These are phyloP conservation scores for Uropsilus gracilis DNA, from an alignment of 2,113 vertebrate genomes.

Conservation along the genomic window DNA sequence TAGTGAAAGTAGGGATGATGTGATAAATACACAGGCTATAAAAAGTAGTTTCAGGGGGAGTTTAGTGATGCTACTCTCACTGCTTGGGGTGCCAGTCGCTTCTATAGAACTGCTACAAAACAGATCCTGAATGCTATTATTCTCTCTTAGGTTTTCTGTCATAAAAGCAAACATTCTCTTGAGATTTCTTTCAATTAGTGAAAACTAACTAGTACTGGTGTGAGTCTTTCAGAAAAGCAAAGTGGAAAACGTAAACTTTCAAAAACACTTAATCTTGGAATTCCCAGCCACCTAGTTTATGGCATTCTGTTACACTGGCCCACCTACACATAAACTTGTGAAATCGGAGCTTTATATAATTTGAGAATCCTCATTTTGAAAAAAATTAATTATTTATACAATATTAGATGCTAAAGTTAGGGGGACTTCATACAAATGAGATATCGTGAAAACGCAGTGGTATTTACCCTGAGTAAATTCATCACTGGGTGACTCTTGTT, in stretches of 20 bases:
- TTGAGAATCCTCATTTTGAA: not conserved
- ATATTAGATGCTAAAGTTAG: not conserved
- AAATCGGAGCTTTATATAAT: not conserved
- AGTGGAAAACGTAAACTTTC: not conserved
- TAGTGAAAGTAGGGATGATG: not conserved
- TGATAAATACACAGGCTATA: not conserved
- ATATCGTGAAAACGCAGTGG: not conserved
- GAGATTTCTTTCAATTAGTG: not conserved
- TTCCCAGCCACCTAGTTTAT: not conserved
- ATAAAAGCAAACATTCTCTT: not conserved
- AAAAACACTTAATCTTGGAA: not conserved
- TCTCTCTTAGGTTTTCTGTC: not conserved
- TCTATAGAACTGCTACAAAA: not conserved
- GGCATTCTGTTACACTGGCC: not conserved
- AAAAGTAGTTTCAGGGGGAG: not conserved
- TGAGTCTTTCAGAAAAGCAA: not conserved
- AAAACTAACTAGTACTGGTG: not conserved
- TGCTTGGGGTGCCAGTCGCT: no score
- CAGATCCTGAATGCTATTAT: not conserved
- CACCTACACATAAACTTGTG: not conserved
- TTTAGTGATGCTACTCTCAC: not conserved
- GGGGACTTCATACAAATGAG: not conserved
- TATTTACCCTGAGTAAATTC: not conserved
- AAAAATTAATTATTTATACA: not conserved
- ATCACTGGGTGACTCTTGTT: not conserved